Conservation (phyloP, 2,113 vertebrate species). For the Lepisosteus oculatus region DNA sequence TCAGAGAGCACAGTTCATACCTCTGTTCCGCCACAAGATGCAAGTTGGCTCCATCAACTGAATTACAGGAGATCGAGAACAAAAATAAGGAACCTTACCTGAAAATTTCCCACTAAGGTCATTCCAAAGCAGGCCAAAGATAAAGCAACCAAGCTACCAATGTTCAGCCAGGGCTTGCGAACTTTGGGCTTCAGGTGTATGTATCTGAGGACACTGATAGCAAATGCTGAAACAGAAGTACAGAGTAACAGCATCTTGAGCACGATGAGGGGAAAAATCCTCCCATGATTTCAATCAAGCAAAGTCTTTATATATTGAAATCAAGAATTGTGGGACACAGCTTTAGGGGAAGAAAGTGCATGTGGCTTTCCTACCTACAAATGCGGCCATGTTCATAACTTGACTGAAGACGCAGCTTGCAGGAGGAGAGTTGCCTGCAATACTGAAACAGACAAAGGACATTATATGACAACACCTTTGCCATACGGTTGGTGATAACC, state of each 20-base stretch:
- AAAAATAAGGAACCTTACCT: constrained; percentile 61
- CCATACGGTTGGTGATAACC: background rate
- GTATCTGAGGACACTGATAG: constrained; percentile 81
- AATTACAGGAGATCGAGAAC: too few species aligned
- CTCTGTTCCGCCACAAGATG: too few species aligned
- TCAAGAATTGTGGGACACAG: too few species aligned
- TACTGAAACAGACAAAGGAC: constrained; percentile 59
- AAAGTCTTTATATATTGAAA: too few species aligned
- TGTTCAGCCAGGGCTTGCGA: constrained; percentile 76
- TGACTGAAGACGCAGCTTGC: constrained; percentile 90
- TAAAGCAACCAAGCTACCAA: constrained; percentile 64
- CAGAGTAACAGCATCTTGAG: too few species aligned
- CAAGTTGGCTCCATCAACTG: too few species aligned
- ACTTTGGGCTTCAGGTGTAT: constrained; percentile 80
- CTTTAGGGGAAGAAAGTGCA: background rate
- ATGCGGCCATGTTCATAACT: constrained; percentile 87
- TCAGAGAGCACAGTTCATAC: too few species aligned
- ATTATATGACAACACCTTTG: constrained; percentile 12
- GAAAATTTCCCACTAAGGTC: constrained; percentile 89
- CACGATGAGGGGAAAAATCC: too few species aligned
- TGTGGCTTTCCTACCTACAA: constrained; percentile 72
- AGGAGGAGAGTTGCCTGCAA: constrained; percentile 82
- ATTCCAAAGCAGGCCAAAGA: constrained; percentile 82
- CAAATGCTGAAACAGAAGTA: constrained; percentile 63
- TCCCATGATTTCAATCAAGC: too few species aligned